Base-by-base conservation (phyloP, 2,113 vertebrate species). In the Seriola rivoliana region DNA sequence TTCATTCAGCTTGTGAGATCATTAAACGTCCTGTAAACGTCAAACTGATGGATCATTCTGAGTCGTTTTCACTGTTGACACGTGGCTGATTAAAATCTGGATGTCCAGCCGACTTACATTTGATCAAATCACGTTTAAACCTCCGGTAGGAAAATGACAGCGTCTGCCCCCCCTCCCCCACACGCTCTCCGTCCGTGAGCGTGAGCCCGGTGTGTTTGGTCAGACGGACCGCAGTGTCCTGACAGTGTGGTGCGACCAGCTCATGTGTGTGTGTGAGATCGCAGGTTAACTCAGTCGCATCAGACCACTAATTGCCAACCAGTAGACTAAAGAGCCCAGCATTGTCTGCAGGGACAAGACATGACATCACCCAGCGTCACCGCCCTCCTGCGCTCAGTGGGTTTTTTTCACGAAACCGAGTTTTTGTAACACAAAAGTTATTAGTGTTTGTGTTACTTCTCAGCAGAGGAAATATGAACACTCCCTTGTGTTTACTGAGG, bases 221-320 rank as follows among this genome's bases (percentile, higher is more conserved):
- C 83, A 92, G 91, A 88, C 84, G 79, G 83, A 85, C 80, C 38
- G 71, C 77, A 85, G 90, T 85, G 88, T 86, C 84, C 87, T 92
- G 4, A 84, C 94, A 82, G 93, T 94, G 84, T 94, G 95, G 91
- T 93, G 94, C 10, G 82, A 95, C 68, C 77, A 78, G 79, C 80
- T 94, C 71, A 46, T 86, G 93, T 95, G 90, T 94, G 90, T 84
- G 82, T 95, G 94, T 78, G 85, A 95, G 78, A 81, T 91, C 62
- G 81, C 89, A 88, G 73, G 88, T 89, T 78, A 86, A 82, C 89
- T 87, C 21, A 57, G 85, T 96, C 92, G 91, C 95, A 93, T 90
- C 64, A 4, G 81, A 82, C 75, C 88, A 93, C 93, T 96, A 96
- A 96, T 95, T 95, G 91, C 81, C 81, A 63, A 17, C 86, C 81